Percentiles rank a stretch among this genome's conserved stretches.
Conservation (phyloP, 2,113 vertebrate species). For the Alexandromys fortis region DNA sequence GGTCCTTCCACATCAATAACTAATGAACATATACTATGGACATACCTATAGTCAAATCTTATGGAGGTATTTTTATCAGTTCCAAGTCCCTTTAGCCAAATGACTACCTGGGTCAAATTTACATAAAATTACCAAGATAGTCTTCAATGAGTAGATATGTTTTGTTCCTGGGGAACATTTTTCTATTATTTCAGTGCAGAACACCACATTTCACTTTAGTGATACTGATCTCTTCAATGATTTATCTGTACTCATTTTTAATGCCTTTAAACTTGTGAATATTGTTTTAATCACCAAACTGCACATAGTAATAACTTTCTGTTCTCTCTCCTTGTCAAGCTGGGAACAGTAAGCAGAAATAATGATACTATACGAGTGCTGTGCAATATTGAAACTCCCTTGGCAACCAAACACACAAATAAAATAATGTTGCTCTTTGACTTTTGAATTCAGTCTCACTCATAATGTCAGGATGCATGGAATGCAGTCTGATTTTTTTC, state of each 20-base stretch:
- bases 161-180: neutral
- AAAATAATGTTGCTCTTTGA: neutral
- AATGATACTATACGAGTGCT: neutral
- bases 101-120: neutral
- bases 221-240: neutral
- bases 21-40: neutral
- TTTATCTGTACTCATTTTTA: neutral
- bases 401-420: no score
- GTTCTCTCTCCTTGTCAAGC: neutral
- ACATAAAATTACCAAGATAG: neutral
- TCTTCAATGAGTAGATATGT: neutral
- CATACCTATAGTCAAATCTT: neutral
- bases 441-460: neutral
- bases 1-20: neutral
- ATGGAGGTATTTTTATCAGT: neutral
- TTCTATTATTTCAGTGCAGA: neutral
- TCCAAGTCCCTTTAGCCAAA: neutral
- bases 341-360: neutral
- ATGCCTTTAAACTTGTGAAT: neutral
- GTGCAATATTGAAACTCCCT: neutral
- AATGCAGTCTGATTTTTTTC: neutral
- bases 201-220: neutral
- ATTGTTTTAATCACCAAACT: neutral
- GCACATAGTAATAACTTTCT: neutral
- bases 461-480: neutral